Percentiles rank a stretch among this genome's conserved stretches.
These are phyloP conservation scores for Papilio protenor DNA, from an alignment of 2,888 invertebrate species.

Conservation along the genomic window DNA sequence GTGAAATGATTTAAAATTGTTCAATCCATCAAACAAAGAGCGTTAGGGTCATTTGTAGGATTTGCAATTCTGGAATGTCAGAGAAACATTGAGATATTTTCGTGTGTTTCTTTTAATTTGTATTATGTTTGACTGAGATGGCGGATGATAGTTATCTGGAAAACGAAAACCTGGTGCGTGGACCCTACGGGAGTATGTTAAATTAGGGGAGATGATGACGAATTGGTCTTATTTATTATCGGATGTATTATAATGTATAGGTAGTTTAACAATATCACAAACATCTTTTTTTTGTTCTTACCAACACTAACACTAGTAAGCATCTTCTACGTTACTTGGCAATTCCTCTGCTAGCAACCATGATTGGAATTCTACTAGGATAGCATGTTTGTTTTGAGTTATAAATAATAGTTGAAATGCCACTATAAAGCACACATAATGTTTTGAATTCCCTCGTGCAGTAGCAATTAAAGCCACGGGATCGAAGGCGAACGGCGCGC, in stretches of 20 bases:
- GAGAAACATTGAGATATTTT: slow-evolving; percentile 31
- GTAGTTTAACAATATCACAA: not conserved
- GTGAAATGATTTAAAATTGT: slow-evolving; percentile 33
- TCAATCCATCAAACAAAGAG: slow-evolving; percentile 26
- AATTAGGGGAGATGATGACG: too few relatives aligned
- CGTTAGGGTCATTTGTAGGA: slow-evolving; percentile 31
- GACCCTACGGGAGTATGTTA: too few relatives aligned
- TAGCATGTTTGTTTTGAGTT: slow-evolving; percentile 32
- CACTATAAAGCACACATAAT: slow-evolving; percentile 27
- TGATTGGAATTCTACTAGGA: slow-evolving; percentile 4
- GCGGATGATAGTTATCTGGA: too few relatives aligned
- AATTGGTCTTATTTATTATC: not conserved
- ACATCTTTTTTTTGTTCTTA: not conserved
- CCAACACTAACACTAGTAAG: not conserved
- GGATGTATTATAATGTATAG: not conserved
- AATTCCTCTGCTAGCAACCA: slow-evolving; percentile 1
- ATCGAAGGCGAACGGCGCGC: slow-evolving; percentile 23
- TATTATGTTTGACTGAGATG: too few relatives aligned
- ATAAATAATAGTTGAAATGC: slow-evolving; percentile 40
- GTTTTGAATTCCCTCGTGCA: slow-evolving; percentile 36
- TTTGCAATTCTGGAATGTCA: slow-evolving; percentile 12
- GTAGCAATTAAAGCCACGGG: slow-evolving; percentile 34
- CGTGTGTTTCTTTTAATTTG: not conserved
- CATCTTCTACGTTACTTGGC: not conserved
- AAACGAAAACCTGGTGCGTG: too few relatives aligned